Percentiles rank a stretch among this genome's conserved stretches.
Conservation (phyloP, 1,140 invertebrate genomes). For the Drosophila lowei region DNA sequence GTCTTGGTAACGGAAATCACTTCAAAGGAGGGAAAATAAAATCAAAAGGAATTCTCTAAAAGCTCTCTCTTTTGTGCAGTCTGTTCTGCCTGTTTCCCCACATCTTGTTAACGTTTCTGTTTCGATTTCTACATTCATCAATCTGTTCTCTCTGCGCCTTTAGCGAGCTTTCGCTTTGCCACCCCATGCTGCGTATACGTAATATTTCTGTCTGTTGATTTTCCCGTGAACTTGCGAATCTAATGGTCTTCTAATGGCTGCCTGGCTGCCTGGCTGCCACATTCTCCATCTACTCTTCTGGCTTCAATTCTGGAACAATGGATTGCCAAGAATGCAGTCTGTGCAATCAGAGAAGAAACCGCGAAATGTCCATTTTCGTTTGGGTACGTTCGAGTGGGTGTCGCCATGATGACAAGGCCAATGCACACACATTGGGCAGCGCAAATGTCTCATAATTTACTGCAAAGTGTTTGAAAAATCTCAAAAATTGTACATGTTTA, state of each 20-base stretch:
- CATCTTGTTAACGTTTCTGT: slow-evolving; percentile 3
- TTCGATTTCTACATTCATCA: slow-evolving; percentile 30
- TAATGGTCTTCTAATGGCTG: not conserved
- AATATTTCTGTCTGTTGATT: slow-evolving; percentile 52
- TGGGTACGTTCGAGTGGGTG: slow-evolving; percentile 44
- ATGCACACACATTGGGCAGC: slow-evolving; percentile 22
- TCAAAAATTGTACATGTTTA: slow-evolving; percentile 44
- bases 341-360: no score
- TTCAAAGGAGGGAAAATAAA: slow-evolving; percentile 13
- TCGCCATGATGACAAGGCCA: slow-evolving; percentile 70
- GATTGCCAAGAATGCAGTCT: no score
- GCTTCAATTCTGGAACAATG: no score
- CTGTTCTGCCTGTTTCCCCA: not conserved
- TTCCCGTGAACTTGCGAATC: slow-evolving; percentile 27
- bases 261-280: slow-evolving; percentile 8
- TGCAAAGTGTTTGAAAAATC: slow-evolving; percentile 1
- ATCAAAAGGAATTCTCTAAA: slow-evolving; percentile 24
- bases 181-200: slow-evolving; percentile 63
- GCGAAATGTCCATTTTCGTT: not conserved
- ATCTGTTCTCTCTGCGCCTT: slow-evolving; percentile 15
- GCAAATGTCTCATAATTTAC: slow-evolving; percentile 33
- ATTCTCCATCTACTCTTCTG: not conserved
- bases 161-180: slow-evolving; percentile 43
- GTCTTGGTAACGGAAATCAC: slow-evolving; percentile 12
- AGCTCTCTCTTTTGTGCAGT: slow-evolving; percentile 39